Base-by-base conservation (phyloP, 2,888 invertebrate species). In the Coenonympha arcania region DNA sequence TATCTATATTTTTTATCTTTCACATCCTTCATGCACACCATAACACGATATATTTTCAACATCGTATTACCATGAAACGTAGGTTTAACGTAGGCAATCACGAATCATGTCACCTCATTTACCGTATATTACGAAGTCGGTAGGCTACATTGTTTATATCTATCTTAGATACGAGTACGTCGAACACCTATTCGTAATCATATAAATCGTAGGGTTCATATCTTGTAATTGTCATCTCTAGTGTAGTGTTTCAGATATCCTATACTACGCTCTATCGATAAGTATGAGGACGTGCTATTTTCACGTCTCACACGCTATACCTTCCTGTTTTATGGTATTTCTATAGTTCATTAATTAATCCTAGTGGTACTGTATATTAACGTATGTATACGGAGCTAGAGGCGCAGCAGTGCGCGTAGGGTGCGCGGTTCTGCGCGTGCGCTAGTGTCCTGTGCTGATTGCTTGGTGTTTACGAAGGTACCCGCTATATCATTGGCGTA, bases 401-500 rank as follows among this genome's bases (percentile, higher is more conserved):
- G 33, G 53, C 61, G 61, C 60, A 57, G 43, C 40, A 47, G 49
- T 34, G 57, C 42, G 49, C 48, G 68, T 75, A 73, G 55, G 62
- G 70, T 75, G 70, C 54, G 66, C 61, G 64, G 61, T 51, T 55
- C 58, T 55, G 62, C 58, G 62, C 61, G 63, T 59, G 15, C n/a
- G 63, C 64, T 65, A 56, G 63, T 74, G 66, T 73, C 73, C 72
- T 73, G 71, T 79, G 69, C 81, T 83, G 82, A 87, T 85, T 81
- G 80, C 79, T 83, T 87, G 80, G 80, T 87, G 84, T 88, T 87
- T 87, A 87, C 80, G 86, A 91, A 95, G 96, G 95, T 96, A 90
- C 97, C 97, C 88, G 97, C 97, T 90, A 98, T 97, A 90, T 97
- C 97, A 88, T 92, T 98, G 91, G 97, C 97, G 89, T 98, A 98